Evolutionary conservation across 2,888 invertebrate genomes (phyloP).

Genomic region (Eilema depressum): DNA sequence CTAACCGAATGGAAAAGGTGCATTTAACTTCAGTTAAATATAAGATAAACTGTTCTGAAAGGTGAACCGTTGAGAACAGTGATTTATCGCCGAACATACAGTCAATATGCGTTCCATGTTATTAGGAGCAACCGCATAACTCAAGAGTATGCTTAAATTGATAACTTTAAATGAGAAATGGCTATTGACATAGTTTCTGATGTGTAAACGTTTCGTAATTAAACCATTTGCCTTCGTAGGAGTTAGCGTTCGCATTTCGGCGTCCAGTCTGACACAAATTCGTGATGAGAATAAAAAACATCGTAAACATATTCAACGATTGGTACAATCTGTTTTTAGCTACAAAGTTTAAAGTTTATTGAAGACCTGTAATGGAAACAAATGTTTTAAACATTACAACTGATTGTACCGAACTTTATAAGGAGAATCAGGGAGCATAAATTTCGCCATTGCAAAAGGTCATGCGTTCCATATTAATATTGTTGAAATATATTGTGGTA

Average conservation of each 20-base stretch:
- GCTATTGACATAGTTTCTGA: conserved; percentile 29
- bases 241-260: conserved; percentile 41
- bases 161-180: conserved; percentile 14
- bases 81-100: conserved; percentile 3
- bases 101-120: conserved; percentile 10
- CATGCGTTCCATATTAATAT: conserved; percentile 26
- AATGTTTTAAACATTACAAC: conserved; percentile 34
- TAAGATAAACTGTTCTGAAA: too few species aligned
- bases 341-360: conserved; percentile 24
- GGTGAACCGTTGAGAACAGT: conserved; percentile 5
- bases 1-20: not conserved
- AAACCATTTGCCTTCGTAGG: conserved; percentile 24
- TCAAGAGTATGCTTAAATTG: conserved; percentile 15
- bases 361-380: conserved; percentile 28
- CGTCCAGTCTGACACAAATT: conserved; percentile 44
- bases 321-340: conserved; percentile 30
- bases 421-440: conserved; percentile 35
- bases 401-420: conserved; percentile 34
- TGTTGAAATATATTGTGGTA: conserved; percentile 35
- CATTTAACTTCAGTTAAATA: too few species aligned
- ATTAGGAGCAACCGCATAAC: conserved; percentile 19
- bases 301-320: conserved; percentile 33
- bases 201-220: conserved; percentile 29
- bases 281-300: conserved; percentile 49
- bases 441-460: conserved; percentile 43